Percentiles rank a stretch among this genome's conserved stretches.
Conservation (phyloP, 2,888 invertebrate species). For the Agriopis aurantiaria region DNA sequence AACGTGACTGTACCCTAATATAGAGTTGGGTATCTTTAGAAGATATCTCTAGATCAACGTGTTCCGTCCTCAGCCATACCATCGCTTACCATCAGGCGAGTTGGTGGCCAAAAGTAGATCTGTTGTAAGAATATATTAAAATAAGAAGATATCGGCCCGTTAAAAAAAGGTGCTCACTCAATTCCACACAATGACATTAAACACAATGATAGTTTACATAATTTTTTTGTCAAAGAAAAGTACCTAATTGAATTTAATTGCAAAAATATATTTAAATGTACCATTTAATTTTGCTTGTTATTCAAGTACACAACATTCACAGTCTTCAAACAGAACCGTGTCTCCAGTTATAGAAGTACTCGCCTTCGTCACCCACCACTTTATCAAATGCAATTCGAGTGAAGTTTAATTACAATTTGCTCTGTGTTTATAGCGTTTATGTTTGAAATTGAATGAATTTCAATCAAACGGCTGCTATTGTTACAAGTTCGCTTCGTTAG, state of each 20-base stretch:
- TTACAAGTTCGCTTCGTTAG: slow-evolving; percentile 47
- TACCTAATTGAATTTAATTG: neutral
- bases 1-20: no score
- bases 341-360: neutral
- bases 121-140: no score
- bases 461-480: slow-evolving; percentile 45
- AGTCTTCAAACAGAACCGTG: neutral
- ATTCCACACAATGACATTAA: no score
- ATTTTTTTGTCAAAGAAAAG: no score
- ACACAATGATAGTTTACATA: no score
- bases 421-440: slow-evolving; percentile 31
- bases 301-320: neutral
- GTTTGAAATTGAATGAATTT: slow-evolving; percentile 38
- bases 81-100: no score
- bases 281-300: neutral
- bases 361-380: slow-evolving; percentile 3
- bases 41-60: no score
- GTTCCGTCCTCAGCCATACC: no score
- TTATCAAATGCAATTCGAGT: slow-evolving; percentile 12
- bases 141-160: no score
- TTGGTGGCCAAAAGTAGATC: no score
- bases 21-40: no score
- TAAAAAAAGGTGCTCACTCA: no score
- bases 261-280: neutral
- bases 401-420: slow-evolving; percentile 30